phyloP scores from a whole-genome alignment of 2,797 vertebrate genomes.

The Brotula barbata region DNA sequence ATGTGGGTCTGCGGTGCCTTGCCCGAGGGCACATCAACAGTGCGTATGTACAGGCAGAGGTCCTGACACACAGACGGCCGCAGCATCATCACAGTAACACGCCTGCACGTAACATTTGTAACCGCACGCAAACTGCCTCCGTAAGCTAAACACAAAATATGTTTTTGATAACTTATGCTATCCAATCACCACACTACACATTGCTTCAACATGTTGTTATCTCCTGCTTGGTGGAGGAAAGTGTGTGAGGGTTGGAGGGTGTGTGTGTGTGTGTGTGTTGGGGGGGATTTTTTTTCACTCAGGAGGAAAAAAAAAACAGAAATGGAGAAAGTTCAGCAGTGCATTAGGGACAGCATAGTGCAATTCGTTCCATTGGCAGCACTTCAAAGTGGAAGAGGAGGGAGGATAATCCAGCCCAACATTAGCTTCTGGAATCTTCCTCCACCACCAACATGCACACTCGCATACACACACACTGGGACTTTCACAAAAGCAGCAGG shows the following conservation, averaged over 20 bases:
- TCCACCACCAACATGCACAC: conserved; percentile 40
- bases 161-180: conserved; percentile 6
- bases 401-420: conserved; percentile 69
- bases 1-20: too few relatives aligned
- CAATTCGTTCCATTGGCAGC: conserved; percentile 75
- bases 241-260: conserved; percentile 10
- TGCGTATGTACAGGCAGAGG: too few relatives aligned
- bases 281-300: conserved; percentile 19
- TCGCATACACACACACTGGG: conserved; percentile 19
- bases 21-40: too few relatives aligned
- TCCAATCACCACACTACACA: conserved; percentile 55
- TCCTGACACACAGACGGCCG: not conserved
- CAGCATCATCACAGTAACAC: not conserved
- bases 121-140: not conserved
- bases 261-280: too few relatives aligned
- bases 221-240: conserved; percentile 58
- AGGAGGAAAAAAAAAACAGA: conserved; percentile 56
- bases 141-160: not conserved
- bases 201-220: conserved; percentile 35
- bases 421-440: conserved; percentile 67
- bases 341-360: conserved; percentile 69
- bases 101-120: not conserved
- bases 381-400: conserved; percentile 73
- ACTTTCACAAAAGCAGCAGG: conserved; percentile 49
- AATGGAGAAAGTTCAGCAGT: conserved; percentile 68